These are phyloP conservation scores for Caenorhabditis brenneri DNA, from an alignment of 1,140 invertebrate species.

Conservation along the genomic window DNA sequence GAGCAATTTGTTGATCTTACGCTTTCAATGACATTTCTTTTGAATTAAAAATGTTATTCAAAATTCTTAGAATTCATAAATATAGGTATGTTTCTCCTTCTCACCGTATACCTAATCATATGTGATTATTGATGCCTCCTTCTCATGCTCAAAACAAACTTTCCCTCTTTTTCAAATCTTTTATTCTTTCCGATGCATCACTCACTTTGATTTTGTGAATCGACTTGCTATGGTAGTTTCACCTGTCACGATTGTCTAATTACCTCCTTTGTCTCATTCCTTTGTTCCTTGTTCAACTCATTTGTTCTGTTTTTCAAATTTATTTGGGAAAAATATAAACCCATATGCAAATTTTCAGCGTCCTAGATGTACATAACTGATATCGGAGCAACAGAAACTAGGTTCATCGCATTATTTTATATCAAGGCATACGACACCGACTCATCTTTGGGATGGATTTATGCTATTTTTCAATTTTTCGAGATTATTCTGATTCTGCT, in stretches of 20 bases:
- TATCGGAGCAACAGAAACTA: background rate
- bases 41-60: background rate
- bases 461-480: background rate
- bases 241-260: too few species aligned
- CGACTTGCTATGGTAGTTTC: background rate
- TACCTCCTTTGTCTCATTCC: background rate
- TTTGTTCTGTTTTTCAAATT: background rate
- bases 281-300: background rate
- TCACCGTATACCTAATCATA: background rate
- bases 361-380: background rate
- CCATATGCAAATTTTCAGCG: too few species aligned
- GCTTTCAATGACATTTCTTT: too few species aligned
- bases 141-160: background rate
- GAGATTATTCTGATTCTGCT: background rate
- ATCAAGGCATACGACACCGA: background rate
- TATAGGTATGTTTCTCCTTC: too few species aligned
- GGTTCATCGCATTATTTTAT: background rate
- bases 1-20: too few species aligned
- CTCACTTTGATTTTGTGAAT: too few species aligned
- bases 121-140: background rate
- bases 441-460: background rate
- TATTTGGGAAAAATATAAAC: too few species aligned
- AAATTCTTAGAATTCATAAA: too few species aligned
- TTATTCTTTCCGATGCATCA: background rate
- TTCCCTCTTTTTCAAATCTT: background rate